A percentile compares a stretch with the other conserved stretches of the same genome.
Conservation (phyloP, 2,113 vertebrate species). For the Furnarius figulus region DNA sequence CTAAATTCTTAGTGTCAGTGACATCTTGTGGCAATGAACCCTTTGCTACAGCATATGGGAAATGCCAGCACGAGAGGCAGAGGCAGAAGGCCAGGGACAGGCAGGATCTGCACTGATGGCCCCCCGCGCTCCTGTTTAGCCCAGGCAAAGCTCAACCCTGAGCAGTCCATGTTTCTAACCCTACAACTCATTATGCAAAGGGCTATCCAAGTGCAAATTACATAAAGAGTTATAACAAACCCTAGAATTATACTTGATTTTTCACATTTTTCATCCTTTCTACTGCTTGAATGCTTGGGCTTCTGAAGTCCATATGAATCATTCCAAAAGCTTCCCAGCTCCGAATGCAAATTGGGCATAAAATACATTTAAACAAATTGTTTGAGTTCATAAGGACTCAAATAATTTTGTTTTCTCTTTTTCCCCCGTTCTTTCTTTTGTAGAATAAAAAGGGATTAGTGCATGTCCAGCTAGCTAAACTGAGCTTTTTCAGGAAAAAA, state of each 20-base stretch:
- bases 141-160: not conserved
- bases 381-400: not conserved
- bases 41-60: conserved; percentile 6
- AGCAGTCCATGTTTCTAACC: not conserved
- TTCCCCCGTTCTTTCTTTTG: not conserved
- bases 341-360: not conserved
- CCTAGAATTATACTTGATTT: not conserved
- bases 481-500: conserved; percentile 6
- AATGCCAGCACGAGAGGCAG: not conserved
- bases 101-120: not conserved
- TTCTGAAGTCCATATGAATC: not conserved
- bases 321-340: not conserved
- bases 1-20: conserved; percentile 62
- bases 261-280: not conserved
- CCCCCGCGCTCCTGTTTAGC: not conserved
- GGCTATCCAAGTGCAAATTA: not conserved
- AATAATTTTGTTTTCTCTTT: conserved; percentile 9
- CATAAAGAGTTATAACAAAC: not conserved
- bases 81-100: not conserved
- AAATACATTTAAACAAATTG: not conserved
- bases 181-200: not conserved
- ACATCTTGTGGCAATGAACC: conserved; percentile 64
- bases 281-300: not conserved
- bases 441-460: conserved; percentile 44
- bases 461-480: conserved; percentile 38